phyloP scores from a whole-genome alignment of 2,888 invertebrate genomes.

The Xestia rhomboidea region DNA sequence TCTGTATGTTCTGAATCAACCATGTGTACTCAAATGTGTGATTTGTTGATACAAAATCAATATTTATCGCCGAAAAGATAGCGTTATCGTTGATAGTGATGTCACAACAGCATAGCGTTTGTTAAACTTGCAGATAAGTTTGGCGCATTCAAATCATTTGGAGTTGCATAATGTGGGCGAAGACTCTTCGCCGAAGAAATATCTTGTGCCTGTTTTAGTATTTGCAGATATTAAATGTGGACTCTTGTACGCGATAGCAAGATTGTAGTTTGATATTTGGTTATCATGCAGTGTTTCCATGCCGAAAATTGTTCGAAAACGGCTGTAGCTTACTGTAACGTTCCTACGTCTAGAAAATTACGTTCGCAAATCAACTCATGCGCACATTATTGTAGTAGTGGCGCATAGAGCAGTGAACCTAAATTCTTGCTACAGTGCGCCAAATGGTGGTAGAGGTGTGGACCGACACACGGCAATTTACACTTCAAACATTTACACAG shows the following conservation, averaged over 20 bases:
- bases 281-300: neutral
- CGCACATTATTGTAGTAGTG: constrained; percentile 10
- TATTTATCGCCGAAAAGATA: constrained; percentile 57
- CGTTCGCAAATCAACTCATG: constrained; percentile 29
- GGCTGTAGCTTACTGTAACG: neutral
- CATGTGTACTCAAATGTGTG: constrained; percentile 62
- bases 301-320: constrained; percentile 1
- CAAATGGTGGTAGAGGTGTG: constrained; percentile 36
- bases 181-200: no score
- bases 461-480: constrained; percentile 36
- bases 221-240: constrained; percentile 33
- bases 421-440: constrained; percentile 30
- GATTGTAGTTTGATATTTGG: constrained; percentile 30
- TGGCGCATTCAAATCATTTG: constrained; percentile 44
- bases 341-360: constrained; percentile 31
- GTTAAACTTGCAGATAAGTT: constrained; percentile 31
- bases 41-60: constrained; percentile 66
- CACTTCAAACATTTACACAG: constrained; percentile 45
- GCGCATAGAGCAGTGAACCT: neutral
- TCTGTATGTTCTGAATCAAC: constrained; percentile 62
- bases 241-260: constrained; percentile 17
- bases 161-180: constrained; percentile 51
- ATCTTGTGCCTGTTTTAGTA: constrained; percentile 9
- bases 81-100: constrained; percentile 51
- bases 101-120: constrained; percentile 36